phyloP scores from a whole-genome alignment of 1,140 invertebrate species.

The Diploscapter pachys region DNA sequence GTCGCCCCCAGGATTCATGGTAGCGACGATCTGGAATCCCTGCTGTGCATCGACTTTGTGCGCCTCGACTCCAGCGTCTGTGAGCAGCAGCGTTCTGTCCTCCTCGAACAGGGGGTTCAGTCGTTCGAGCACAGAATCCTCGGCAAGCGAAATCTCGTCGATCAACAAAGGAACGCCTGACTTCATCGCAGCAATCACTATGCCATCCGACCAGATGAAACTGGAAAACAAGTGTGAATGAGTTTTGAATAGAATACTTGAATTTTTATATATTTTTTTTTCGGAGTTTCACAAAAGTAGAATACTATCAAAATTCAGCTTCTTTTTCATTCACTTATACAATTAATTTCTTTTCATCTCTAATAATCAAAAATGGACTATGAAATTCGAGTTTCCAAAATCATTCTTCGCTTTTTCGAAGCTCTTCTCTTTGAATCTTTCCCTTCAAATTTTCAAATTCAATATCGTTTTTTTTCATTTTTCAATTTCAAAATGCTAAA shows the following conservation, averaged over 20 bases:
- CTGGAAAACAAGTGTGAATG: constrained; percentile 59
- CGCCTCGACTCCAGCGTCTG: constrained; percentile 64
- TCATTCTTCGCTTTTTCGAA: not conserved
- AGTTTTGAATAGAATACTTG: not conserved
- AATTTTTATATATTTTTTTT: not conserved
- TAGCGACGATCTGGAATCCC: constrained; percentile 86
- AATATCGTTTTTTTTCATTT: too few species aligned
- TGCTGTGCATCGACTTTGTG: constrained; percentile 71
- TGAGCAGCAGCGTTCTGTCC: constrained; percentile 80
- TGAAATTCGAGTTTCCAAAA: too few species aligned
- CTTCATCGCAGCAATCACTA: constrained; percentile 84
- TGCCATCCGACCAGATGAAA: constrained; percentile 98
- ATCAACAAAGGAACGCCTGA: constrained; percentile 82
- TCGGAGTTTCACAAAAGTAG: too few species aligned
- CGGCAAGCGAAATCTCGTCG: constrained; percentile 97
- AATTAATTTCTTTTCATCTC: too few species aligned
- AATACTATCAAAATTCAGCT: too few species aligned
- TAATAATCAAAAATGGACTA: too few species aligned
- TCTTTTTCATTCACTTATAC: too few species aligned
- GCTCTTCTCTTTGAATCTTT: too few species aligned
- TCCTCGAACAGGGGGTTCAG: constrained; percentile 93
- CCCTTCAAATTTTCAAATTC: too few species aligned
- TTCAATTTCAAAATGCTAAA: not conserved
- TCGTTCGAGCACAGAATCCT: constrained; percentile 95
- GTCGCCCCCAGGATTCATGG: constrained; percentile 99